These are phyloP conservation scores for Siniperca chuatsi DNA, from an alignment of 2,113 vertebrate species.

Conservation along the genomic window DNA sequence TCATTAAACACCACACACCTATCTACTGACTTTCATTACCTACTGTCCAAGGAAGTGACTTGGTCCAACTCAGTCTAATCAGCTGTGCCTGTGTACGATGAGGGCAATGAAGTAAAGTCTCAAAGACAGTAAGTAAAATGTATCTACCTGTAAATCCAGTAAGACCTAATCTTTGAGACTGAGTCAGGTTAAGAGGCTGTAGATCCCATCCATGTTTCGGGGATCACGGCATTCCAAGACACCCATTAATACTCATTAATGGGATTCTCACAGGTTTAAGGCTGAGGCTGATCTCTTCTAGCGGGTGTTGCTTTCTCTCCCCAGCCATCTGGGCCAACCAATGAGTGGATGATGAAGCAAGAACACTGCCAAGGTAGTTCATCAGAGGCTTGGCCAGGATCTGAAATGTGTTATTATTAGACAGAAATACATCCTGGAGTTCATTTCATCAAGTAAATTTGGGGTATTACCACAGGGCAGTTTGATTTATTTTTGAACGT, in stretches of 20 bases:
- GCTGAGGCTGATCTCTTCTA: slow-evolving; percentile 57
- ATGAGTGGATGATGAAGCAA: slow-evolving; percentile 66
- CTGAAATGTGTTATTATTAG: slow-evolving; percentile 60
- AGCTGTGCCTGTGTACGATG: background rate
- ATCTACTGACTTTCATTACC: background rate
- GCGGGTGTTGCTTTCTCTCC: slow-evolving; percentile 40
- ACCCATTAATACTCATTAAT: slow-evolving; percentile 75
- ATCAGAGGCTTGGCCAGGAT: slow-evolving; percentile 46
- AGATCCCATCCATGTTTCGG: slow-evolving; percentile 58
- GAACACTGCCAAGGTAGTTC: slow-evolving; percentile 56
- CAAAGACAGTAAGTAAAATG: slow-evolving; percentile 34
- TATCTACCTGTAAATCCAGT: slow-evolving; percentile 51
- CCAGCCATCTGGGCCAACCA: slow-evolving; percentile 50
- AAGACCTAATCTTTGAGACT: slow-evolving; percentile 55
- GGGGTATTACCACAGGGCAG: slow-evolving; percentile 30
- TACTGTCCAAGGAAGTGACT: background rate
- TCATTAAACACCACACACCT: background rate
- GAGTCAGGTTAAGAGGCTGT: slow-evolving; percentile 57
- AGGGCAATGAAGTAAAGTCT: slow-evolving; percentile 10
- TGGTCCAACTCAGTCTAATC: background rate
- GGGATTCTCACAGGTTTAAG: slow-evolving; percentile 64
- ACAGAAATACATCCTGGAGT: slow-evolving; percentile 55
- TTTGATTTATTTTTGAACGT: slow-evolving; percentile 51
- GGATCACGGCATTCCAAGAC: slow-evolving; percentile 66
- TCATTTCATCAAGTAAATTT: slow-evolving; percentile 64